Percentiles rank a stretch among this genome's conserved stretches.
Evolutionary conservation across 92 coral and sea anemone species (phyloP).

Genomic region (Palythoa heliodiscus): DNA sequence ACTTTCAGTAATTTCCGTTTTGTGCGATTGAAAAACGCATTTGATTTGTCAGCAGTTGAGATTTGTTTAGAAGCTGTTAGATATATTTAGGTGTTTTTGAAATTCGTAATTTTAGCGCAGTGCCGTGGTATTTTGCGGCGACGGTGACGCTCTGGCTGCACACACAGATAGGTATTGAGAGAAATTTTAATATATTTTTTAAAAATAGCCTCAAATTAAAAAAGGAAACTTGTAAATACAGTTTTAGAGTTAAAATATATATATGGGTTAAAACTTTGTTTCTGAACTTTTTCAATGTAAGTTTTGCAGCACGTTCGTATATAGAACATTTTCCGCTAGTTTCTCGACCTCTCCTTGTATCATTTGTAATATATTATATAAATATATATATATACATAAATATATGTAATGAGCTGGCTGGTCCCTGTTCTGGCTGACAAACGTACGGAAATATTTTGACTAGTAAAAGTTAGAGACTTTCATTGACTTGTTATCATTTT

Average conservation of each 20-base stretch:
- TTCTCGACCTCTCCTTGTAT: neutral
- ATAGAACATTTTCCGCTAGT: neutral
- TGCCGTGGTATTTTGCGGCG: neutral
- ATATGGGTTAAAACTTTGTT: neutral
- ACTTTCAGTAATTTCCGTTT: neutral
- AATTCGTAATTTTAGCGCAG: neutral
- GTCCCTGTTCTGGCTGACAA: neutral
- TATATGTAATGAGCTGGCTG: constrained; percentile 10
- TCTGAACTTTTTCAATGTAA: neutral
- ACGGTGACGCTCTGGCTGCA: neutral
- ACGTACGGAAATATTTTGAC: constrained; percentile 21
- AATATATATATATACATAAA: neutral
- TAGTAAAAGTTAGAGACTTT: constrained; percentile 23
- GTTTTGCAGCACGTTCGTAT: neutral
- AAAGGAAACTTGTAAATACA: constrained; percentile 35
- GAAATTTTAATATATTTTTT: constrained; percentile 67
- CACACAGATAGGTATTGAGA: constrained; percentile 53
- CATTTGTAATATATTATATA: neutral
- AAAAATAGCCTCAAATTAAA: constrained; percentile 49
- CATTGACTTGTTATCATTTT: neutral
- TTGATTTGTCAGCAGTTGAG: no score
- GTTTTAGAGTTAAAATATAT: constrained; percentile 23
- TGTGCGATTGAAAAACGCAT: no score
- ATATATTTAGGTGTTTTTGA: neutral
- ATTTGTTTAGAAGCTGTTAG: no score